Percentiles rank a stretch among this genome's conserved stretches.
These are phyloP conservation scores for Pediacus dermestoides DNA, from an alignment of 2,888 invertebrate species.

Conservation along the genomic window DNA sequence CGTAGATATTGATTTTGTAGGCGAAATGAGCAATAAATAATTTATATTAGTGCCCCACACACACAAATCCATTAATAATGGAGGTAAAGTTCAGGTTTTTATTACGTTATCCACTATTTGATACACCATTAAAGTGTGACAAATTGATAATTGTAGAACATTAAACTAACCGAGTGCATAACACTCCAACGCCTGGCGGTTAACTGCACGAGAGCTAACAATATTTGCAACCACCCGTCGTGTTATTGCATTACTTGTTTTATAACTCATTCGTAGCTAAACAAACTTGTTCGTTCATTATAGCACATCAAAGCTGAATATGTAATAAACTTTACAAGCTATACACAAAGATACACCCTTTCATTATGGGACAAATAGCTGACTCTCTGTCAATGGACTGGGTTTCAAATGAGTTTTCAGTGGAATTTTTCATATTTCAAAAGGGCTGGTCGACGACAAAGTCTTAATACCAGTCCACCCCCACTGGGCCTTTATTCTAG, in stretches of 20 bases:
- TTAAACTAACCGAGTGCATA: constrained; percentile 1
- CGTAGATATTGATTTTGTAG: too few species aligned
- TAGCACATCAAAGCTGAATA: constrained; percentile 1
- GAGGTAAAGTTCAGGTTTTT: constrained; percentile 1
- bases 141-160: constrained; percentile 1
- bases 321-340: constrained; percentile 2
- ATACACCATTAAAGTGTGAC: constrained; percentile 1
- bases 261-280: constrained; percentile 1
- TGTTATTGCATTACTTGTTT: constrained; percentile 2
- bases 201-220: constrained; percentile 3
- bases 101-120: constrained; percentile 2
- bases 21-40: constrained; percentile 2
- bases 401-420: too few species aligned
- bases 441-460: too few species aligned
- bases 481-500: too few species aligned
- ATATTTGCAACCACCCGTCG: constrained; percentile 3
- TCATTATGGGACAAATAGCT: too few species aligned
- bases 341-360: too few species aligned
- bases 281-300: constrained; percentile 2
- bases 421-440: too few species aligned
- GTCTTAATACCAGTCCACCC: too few species aligned
- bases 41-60: background rate
- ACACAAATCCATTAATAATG: constrained; percentile 1
- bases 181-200: constrained; percentile 3
- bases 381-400: too few species aligned